Evolutionary conservation across 2,888 invertebrate species (phyloP), one percentile per base, ranked within the genome.

Genomic region (Syritta pipiens): DNA sequence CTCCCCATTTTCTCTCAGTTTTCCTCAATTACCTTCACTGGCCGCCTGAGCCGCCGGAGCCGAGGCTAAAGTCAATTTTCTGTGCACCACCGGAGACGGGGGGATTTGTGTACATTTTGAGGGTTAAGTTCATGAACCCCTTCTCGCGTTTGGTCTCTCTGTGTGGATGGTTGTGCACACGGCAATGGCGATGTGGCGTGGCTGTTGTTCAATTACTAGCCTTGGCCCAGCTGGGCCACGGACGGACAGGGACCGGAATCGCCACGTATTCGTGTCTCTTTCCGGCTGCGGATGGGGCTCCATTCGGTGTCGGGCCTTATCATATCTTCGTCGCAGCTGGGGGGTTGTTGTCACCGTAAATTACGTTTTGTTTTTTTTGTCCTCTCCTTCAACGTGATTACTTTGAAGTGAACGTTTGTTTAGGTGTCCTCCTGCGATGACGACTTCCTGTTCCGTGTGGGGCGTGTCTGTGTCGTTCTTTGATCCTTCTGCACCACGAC

Each of bases 81-180:
- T 46, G 30, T 20, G 30, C 28, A 40, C 53, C 48, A 28, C 67
- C 28, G 7, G 37, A 37, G 14, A 37, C 3, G 7, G 37, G 17
- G 37, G 59, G 28, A 28, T 32, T 28, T 48, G 32, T 51, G 42
- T 30, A 71, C 35, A 22, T 69, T 63, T 76, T 40, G 72, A 72
- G 77, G 77, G 72, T 77, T 65, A 77, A 63, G 77, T 77, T 77
- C 77, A 48, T 76, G 71, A 71, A 76, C 76, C 44, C 40, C 32
- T 69, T 69, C 44, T 28, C 35, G 32, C 9, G 19, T 26, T 14
- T 19, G 35, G 22, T 9, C 32, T n/a, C n/a, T n/a, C n/a, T n/a
- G n/a, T n/a, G n/a, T n/a, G n/a, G n/a, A n/a, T 17, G 7, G 10
- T 46, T 28, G 40, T 24, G 19, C n/a, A 51, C 12, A 46, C 35